These are phyloP conservation scores for Morpho deidamia DNA, from an alignment of 2,888 invertebrate genomes.

Conservation along the genomic window DNA sequence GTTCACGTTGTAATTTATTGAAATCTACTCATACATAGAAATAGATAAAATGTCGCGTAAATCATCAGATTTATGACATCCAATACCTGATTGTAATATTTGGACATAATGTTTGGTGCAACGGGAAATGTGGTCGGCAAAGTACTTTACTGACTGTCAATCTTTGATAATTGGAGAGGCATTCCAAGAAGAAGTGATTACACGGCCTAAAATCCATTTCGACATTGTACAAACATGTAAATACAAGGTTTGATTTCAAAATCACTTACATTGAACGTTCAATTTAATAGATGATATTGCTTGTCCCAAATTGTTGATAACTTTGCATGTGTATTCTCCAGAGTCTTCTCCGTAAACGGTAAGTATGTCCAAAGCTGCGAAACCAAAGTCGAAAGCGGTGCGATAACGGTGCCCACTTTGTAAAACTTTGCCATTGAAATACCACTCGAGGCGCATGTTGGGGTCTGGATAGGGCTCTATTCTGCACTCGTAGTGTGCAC, in stretches of 20 bases:
- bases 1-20: too few species aligned
- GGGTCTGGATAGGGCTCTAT: constrained; percentile 96
- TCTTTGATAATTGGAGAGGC: too few species aligned
- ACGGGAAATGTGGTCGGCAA: too few species aligned
- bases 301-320: constrained; percentile 90
- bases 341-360: constrained; percentile 96
- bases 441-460: constrained; percentile 94
- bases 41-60: too few species aligned
- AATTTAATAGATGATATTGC: constrained; percentile 89
- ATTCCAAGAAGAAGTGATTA: too few species aligned
- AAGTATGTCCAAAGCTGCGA: constrained; percentile 96
- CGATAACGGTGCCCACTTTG: constrained; percentile 94
- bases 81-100: too few species aligned
- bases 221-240: too few species aligned
- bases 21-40: too few species aligned
- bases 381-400: constrained; percentile 97
- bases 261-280: constrained; percentile 86
- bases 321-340: constrained; percentile 93
- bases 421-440: constrained; percentile 93
- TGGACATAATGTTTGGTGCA: too few species aligned
- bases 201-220: too few species aligned
- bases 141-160: too few species aligned
- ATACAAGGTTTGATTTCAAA: background rate
- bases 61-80: too few species aligned
- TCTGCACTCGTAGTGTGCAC: constrained; percentile 94